Base-by-base conservation (phyloP, 2,797 vertebrate species). In the Acropternis orthonyx region DNA sequence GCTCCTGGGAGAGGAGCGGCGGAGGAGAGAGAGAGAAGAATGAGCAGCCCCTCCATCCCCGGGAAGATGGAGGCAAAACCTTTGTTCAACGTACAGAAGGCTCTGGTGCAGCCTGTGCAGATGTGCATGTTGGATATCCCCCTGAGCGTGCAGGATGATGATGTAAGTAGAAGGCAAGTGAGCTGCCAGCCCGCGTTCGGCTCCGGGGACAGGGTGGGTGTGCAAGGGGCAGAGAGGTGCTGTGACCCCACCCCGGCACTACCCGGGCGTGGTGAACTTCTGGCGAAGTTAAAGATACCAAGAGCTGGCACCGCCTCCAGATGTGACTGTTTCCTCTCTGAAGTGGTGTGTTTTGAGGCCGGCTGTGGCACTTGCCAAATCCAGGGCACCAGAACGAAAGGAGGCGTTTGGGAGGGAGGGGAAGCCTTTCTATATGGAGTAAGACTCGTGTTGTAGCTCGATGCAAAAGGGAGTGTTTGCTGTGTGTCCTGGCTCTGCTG, bases 91-190 rank as follows among this genome's bases (percentile, higher is more conserved):
- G 97, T 99, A 88, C 98, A 98, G 92, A 98, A 98, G 98, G 99
- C 99, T 26, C 98, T 99, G 72, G 98, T 98, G 94, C 98, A 98
- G 97, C 98, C 98, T 0, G 98, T 98, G 96, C 98, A 97, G 97
- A 98, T 98, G 97, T 98, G 98, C 97, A 98, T 99, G 98, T 91
- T 99, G 95, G 98, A 99, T 93, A 98, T 98, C 96, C 98, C 98
- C 16, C 97, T 98, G 85, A 98, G 98, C 89, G 97, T 98, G 96
- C 98, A 98, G 97, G 98, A 98, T 11, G 98, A 98, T 48, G 98
- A 98, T 97, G 98, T 99, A 94, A 99, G 99, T 96, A 81, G 52
- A 6, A 24, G 21, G 66, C 75, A 6, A 49, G 66, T 4, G 28
- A 62, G 81, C 20, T 1, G 10, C 48, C 37, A 3, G 74, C 59